Percentiles rank a stretch among this genome's conserved stretches.
Evolutionary conservation across 2,888 invertebrate genomes (phyloP).

Genomic region (Podotricha telesiphe): DNA sequence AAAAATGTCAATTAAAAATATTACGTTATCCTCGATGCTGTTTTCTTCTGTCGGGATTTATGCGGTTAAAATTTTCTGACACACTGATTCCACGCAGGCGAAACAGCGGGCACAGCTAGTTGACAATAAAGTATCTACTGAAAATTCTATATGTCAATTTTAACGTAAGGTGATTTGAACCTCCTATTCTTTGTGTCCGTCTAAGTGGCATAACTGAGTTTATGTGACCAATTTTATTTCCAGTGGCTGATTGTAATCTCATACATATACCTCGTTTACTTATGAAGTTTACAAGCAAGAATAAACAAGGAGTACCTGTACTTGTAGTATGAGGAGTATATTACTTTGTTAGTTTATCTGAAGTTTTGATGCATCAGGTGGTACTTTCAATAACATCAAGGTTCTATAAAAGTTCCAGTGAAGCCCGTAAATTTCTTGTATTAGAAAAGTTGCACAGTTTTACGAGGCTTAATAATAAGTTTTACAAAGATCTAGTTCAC

Average conservation of each 20-base stretch:
- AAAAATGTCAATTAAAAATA: too few species aligned
- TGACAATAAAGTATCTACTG: too few species aligned
- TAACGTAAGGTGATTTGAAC: too few species aligned
- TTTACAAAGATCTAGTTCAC: neutral
- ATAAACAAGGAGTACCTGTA: neutral
- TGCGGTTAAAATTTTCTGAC: too few species aligned
- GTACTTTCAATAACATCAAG: conserved; percentile 36
- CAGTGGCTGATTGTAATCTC: neutral
- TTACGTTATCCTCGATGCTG: too few species aligned
- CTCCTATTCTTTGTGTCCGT: neutral
- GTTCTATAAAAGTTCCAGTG: conserved; percentile 39
- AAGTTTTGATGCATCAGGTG: conserved; percentile 24
- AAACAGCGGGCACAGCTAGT: too few species aligned
- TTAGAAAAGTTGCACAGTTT: conserved; percentile 14
- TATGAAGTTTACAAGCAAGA: neutral
- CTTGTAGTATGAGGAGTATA: conserved; percentile 1
- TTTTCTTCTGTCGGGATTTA: too few species aligned
- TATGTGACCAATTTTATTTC: neutral
- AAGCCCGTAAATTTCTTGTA: conserved; percentile 29
- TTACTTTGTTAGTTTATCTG: conserved; percentile 2
- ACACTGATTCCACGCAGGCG: too few species aligned
- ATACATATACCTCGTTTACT: neutral
- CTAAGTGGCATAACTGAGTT: neutral
- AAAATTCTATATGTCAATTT: too few species aligned
- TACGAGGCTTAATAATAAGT: conserved; percentile 23